A percentile compares a stretch with the other conserved stretches of the same genome.
phyloP scores from a whole-genome alignment of 2,797 vertebrate genomes.

The Urophycis tenuis region DNA sequence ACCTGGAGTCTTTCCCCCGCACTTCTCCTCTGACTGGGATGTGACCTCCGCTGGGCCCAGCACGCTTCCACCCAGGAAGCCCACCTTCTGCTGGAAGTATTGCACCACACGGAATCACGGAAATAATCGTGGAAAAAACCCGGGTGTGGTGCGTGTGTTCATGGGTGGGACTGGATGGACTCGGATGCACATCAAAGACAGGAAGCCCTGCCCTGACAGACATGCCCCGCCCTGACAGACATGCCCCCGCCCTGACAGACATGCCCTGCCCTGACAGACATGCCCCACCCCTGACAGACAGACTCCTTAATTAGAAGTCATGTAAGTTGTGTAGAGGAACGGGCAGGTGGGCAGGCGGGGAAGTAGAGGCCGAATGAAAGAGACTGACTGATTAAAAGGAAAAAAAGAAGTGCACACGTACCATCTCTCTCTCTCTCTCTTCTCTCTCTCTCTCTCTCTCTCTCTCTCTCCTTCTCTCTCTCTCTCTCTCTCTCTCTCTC shows the following conservation, averaged over 20 bases:
- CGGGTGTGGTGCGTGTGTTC: no score
- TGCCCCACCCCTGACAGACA: background rate
- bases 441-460: no score
- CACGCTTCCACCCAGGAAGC: slow-evolving; percentile 2
- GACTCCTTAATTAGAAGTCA: slow-evolving; percentile 58
- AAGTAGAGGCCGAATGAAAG: slow-evolving; percentile 59
- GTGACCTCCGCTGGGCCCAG: slow-evolving; percentile 25
- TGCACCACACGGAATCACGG: background rate
- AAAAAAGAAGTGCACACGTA: slow-evolving; percentile 3
- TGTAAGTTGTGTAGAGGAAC: slow-evolving; percentile 44
- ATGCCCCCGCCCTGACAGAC: no score
- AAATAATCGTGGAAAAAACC: background rate
- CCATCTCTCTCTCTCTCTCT: no score
- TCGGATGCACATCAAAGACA: slow-evolving; percentile 11
- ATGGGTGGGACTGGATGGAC: no score
- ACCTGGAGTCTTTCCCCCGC: no score
- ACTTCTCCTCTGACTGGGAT: slow-evolving; percentile 14
- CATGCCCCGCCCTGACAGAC: no score
- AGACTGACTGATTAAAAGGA: slow-evolving; percentile 59
- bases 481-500: no score
- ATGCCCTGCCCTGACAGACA: no score
- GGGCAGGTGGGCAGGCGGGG: slow-evolving; percentile 12
- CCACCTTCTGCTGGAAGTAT: no score
- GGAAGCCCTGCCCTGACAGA: no score
- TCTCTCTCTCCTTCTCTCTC: no score